Conservation (phyloP, 2,888 invertebrate species). For the Eulithis testata region DNA sequence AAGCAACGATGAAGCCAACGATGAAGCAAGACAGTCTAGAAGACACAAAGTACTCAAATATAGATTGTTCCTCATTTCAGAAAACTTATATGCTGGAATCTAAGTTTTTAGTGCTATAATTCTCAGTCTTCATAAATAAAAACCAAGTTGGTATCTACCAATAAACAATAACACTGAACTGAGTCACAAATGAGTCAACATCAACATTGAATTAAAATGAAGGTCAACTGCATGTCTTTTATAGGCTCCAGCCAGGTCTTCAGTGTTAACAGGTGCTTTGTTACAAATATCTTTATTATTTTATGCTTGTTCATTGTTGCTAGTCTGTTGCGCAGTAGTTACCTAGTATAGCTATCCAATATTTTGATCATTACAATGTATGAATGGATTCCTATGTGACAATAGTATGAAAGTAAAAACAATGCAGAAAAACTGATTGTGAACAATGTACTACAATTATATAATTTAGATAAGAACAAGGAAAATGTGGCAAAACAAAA, state of each 20-base stretch:
- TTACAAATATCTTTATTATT: background rate
- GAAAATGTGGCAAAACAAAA: background rate
- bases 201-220: conserved; percentile 17
- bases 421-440: background rate
- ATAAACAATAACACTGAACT: conserved; percentile 21
- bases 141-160: background rate
- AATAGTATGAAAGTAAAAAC: background rate
- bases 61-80: too few relatives aligned
- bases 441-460: background rate
- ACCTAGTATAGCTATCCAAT: too few relatives aligned
- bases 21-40: too few relatives aligned
- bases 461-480: conserved; percentile 1
- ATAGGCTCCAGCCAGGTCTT: background rate
- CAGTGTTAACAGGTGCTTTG: background rate
- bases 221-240: conserved; percentile 33
- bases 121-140: too few relatives aligned
- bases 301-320: too few relatives aligned
- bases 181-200: too few relatives aligned
- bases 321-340: too few relatives aligned
- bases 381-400: background rate
- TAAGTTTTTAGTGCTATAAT: too few relatives aligned
- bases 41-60: too few relatives aligned
- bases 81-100: too few relatives aligned
- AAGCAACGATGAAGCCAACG: too few relatives aligned
- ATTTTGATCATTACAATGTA: background rate